These are phyloP conservation scores for Drusus annulatus DNA, from an alignment of 1,140 invertebrate genomes.

Conservation along the genomic window DNA sequence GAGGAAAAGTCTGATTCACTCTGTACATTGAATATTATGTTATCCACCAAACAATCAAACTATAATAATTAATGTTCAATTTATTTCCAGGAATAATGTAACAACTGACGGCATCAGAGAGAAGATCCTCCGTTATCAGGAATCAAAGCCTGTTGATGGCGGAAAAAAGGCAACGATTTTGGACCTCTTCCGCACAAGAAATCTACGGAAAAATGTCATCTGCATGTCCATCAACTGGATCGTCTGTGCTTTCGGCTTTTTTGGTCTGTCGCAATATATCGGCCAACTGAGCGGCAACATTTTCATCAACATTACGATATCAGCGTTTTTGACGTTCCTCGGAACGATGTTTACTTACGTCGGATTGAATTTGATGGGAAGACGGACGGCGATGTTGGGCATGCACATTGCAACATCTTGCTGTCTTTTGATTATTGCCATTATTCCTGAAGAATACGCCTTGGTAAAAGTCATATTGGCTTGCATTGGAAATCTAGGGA, in stretches of 20 bases:
- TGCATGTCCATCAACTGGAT: conserved; percentile 82
- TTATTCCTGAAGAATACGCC: conserved; percentile 63
- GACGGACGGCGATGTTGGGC: conserved; percentile 76
- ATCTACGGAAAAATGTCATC: conserved; percentile 81
- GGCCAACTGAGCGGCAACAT: conserved; percentile 81
- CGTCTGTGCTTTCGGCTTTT: conserved; percentile 82
- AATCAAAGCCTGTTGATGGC: conserved; percentile 61
- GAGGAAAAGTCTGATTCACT: no score
- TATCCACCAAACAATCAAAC: no score
- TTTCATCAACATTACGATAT: conserved; percentile 81
- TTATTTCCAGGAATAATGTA: conserved; percentile 68
- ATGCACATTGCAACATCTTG: conserved; percentile 77
- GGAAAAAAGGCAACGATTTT: conserved; percentile 74
- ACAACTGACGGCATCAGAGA: conserved; percentile 71
- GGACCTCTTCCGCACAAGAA: conserved; percentile 81
- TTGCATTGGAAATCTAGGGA: conserved; percentile 76
- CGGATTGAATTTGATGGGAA: conserved; percentile 76
- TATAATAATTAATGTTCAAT: background rate
- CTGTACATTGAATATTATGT: no score
- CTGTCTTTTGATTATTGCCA: conserved; percentile 75
- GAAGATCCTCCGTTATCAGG: conserved; percentile 65
- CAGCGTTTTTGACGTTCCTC: conserved; percentile 77
- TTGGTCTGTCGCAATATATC: conserved; percentile 83
- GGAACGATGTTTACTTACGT: conserved; percentile 79
- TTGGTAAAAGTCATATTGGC: conserved; percentile 64